A percentile compares a stretch with the other conserved stretches of the same genome.
phyloP scores from a whole-genome alignment of 2,113 vertebrate genomes.

The Fukomys damarensis region DNA sequence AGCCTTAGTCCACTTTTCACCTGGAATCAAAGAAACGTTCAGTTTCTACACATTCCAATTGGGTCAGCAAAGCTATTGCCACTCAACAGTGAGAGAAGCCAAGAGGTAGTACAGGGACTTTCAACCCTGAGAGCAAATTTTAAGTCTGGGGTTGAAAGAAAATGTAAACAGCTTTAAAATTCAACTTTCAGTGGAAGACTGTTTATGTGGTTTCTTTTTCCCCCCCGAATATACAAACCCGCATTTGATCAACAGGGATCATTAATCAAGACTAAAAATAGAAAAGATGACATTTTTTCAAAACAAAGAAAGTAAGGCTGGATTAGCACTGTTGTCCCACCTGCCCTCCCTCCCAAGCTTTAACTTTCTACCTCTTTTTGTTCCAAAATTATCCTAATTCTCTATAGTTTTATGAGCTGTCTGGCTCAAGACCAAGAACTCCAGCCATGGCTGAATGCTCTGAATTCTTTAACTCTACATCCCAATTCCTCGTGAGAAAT shows the following conservation, averaged over 20 bases:
- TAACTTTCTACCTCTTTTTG: conserved; percentile 20
- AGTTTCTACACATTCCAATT: conserved; percentile 11
- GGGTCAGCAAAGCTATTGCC: conserved; percentile 36
- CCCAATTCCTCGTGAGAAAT: conserved; percentile 19
- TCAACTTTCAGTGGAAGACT: not conserved
- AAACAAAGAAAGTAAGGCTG: conserved; percentile 31
- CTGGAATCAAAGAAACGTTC: not conserved
- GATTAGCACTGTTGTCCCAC: not conserved
- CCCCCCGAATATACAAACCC: not conserved
- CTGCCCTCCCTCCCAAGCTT: not conserved
- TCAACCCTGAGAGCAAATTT: not conserved
- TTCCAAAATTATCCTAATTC: conserved; percentile 26
- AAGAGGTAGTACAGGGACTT: not conserved
- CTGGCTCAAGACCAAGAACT: conserved; percentile 44
- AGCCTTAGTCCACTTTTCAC: not conserved
- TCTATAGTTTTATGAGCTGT: not conserved
- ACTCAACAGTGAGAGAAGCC: conserved; percentile 38
- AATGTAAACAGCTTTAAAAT: conserved; percentile 61
- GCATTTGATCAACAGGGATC: not conserved
- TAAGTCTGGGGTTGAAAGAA: conserved; percentile 7
- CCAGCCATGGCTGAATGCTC: conserved; percentile 23
- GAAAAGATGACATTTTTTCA: not conserved
- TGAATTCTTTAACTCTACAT: conserved; percentile 20
- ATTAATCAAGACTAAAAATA: not conserved
- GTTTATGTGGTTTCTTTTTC: not conserved